Percentiles rank a stretch among this genome's conserved stretches.
Evolutionary conservation across 2,113 vertebrate species (phyloP).

Genomic region (Fregata magnificens): DNA sequence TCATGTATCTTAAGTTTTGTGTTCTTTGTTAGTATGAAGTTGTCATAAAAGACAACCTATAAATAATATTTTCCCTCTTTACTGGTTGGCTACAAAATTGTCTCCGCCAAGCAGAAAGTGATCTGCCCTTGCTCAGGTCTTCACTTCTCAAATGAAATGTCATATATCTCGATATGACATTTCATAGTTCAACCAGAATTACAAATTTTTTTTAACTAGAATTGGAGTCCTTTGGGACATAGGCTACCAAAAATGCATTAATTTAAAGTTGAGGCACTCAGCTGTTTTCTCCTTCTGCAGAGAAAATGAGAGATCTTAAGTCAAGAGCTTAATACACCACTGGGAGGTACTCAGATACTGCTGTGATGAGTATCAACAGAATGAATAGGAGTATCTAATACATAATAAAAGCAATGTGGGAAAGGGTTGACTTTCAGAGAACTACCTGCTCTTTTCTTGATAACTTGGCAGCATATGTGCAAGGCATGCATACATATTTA

Average conservation of each 20-base stretch:
- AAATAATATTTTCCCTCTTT: background rate
- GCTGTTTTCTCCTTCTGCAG: background rate
- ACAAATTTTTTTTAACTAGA: background rate
- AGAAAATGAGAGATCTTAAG: slow-evolving; percentile 22
- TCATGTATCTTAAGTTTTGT: background rate
- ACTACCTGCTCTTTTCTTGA: background rate
- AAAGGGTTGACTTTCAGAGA: background rate
- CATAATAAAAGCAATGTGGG: background rate
- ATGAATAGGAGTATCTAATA: background rate
- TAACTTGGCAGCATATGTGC: background rate
- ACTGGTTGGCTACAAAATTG: background rate
- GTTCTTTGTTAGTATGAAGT: background rate
- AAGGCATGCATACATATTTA: background rate
- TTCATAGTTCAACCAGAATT: background rate
- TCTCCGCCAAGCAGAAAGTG: background rate
- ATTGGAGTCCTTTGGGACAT: background rate
- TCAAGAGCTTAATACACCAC: slow-evolving; percentile 23
- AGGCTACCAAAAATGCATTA: background rate
- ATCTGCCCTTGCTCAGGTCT: background rate
- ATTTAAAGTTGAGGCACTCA: background rate
- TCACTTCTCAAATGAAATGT: background rate
- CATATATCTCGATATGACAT: background rate
- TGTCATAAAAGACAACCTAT: background rate
- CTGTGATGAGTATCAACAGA: slow-evolving; percentile 40
- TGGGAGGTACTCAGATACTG: slow-evolving; percentile 6